Percentiles rank a stretch among this genome's conserved stretches.
phyloP scores from a whole-genome alignment of 2,888 invertebrate genomes.

The Agapostemon virescens region DNA sequence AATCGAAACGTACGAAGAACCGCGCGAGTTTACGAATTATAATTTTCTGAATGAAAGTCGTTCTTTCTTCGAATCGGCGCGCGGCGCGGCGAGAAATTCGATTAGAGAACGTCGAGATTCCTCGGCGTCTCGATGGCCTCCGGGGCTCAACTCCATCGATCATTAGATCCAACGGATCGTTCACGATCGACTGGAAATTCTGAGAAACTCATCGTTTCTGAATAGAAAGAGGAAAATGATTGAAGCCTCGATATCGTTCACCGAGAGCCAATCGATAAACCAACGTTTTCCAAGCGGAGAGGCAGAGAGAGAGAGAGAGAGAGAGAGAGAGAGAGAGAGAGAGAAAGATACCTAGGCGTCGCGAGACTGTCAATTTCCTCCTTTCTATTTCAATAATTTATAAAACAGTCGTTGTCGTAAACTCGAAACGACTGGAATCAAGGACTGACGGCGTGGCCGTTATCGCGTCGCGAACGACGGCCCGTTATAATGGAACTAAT shows the following conservation, averaged over 20 bases:
- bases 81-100: neutral
- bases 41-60: constrained; percentile 3
- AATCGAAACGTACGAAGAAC: neutral
- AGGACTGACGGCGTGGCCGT: neutral
- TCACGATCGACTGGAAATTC: neutral
- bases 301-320: neutral
- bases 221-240: neutral
- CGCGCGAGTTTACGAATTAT: neutral
- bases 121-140: neutral
- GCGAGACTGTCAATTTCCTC: constrained; percentile 33
- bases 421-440: neutral
- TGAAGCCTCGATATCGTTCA: neutral
- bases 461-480: neutral
- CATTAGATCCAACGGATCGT: neutral
- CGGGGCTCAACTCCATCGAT: neutral
- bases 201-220: neutral
- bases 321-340: no score
- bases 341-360: neutral
- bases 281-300: neutral
- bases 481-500: constrained; percentile 46
- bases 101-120: neutral
- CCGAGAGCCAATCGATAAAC: neutral
- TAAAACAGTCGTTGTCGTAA: constrained; percentile 23
- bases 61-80: neutral
- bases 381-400: constrained; percentile 38